Percentiles rank a stretch among this genome's conserved stretches.
Evolutionary conservation across 2,113 vertebrate species (phyloP).

Genomic region (Tiliqua scincoides): DNA sequence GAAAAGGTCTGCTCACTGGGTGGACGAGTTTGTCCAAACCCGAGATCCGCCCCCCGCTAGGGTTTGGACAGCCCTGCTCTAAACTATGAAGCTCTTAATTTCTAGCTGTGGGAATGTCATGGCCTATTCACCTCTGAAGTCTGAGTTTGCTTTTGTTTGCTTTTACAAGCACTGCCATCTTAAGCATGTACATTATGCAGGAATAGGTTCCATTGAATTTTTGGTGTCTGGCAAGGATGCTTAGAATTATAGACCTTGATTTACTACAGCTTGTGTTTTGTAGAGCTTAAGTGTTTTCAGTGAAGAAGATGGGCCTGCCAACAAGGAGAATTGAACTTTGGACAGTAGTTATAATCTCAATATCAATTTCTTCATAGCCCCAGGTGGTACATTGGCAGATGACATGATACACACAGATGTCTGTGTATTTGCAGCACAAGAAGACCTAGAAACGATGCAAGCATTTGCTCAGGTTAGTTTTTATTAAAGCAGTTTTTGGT

Average conservation of each 20-base stretch:
- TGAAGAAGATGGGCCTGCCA: not conserved
- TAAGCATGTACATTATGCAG: too few relatives aligned
- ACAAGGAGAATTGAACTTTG: fast-evolving
- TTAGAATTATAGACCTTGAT: not conserved
- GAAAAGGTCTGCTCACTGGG: too few relatives aligned
- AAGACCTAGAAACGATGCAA: conserved; percentile 99
- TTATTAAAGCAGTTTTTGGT: conserved; percentile 7
- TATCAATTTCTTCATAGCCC: conserved; percentile 77
- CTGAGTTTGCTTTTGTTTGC: not conserved
- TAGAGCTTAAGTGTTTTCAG: not conserved
- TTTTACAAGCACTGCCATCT: too few relatives aligned
- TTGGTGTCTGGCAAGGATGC: not conserved
- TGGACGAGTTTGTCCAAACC: too few relatives aligned
- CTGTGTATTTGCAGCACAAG: conserved; percentile 98
- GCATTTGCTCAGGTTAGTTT: conserved; percentile 94
- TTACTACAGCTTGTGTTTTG: not conserved
- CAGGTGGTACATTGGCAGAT: conserved; percentile 95
- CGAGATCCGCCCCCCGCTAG: too few relatives aligned
- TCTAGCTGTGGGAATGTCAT: not conserved
- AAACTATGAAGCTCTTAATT: not conserved
- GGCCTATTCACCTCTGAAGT: not conserved
- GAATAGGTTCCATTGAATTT: too few relatives aligned
- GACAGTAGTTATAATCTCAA: conserved; percentile 1
- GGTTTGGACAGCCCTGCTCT: too few relatives aligned
- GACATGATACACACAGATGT: conserved; percentile 98